Base-by-base conservation (phyloP, 2,113 vertebrate species). In the Heloderma charlesbogerti region DNA sequence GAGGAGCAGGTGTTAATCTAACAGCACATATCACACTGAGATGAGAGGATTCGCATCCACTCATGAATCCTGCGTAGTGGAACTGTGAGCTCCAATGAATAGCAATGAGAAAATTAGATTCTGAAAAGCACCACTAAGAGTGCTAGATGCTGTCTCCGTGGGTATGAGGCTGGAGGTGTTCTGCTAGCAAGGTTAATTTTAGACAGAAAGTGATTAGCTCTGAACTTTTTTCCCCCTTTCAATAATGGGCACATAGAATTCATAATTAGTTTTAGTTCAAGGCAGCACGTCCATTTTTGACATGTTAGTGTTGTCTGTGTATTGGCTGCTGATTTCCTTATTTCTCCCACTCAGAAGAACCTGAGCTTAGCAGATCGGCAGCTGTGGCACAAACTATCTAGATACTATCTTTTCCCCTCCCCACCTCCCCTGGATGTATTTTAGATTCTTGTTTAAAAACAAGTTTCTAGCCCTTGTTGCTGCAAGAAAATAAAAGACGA, bases 141-240 rank as follows among this genome's bases (percentile, higher is more conserved):
- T 86, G 60, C 87, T 78, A 54, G 0, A 27, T 66, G 60, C 0
- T 79, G 82, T 84, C 90, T 84, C 54, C 0, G 84, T 4, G 40
- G 57, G 43, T 5, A 45, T 22, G 20, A 95, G 74, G 69, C 37
- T 90, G 25, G 88, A 20, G 5, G 3, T 3, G 25, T 13, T 51
- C 90, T 5, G n/a, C 71, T 78, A 87, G 89, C 88, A 94, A 40
- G 78, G 92, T 90, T 91, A 37, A 86, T 91, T 7, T 93, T 63
- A 82, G 84, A 40, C 93, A 77, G 87, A n/a, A 54, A 20, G 8
- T 63, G 88, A 92, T 92, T 85, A 91, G 48, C 72, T 81, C 0
- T 6, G n/a, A 93, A 91, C 48, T 81, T 7, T 1, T 5, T 9
- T 25, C 6, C 1, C 15, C 25, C 6, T 1, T 4, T 81, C 16